Evolutionary conservation across 2,797 vertebrate species (phyloP), one percentile per base, ranked within the genome.

Genomic region (Acipenser oxyrinchus): DNA sequence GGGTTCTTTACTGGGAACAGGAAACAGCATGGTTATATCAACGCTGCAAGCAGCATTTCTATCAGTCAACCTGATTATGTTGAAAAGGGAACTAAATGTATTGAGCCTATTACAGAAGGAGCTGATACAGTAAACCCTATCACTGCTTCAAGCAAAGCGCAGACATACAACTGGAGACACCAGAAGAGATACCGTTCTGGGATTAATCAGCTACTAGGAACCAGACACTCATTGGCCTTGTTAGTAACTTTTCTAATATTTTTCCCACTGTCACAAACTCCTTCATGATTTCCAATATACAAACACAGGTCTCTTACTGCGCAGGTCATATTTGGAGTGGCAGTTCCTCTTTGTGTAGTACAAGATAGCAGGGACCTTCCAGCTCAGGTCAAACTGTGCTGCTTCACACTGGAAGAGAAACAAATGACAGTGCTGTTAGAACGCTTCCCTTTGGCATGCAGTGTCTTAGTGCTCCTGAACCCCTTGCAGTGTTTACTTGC

Each of bases 331-430:
- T 86, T 90, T 97, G 78, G 88, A 76, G 53, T 98, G 94, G 83
- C 96, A 93, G 86, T 94, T 95, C 79, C 95, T 92, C 79, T 91
- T 94, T 75, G 93, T 88, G 0, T 97, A 99, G 79, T 98, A 99
- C 10, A 99, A 85, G 64, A 98, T 94, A 53, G 92, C 94, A 0
- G 96, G 96, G 6, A 98, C 91, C 79, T 99, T 99, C 96, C 96
- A 99, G 81, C 81, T 94, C 82, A 97, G 89, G 68, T 99, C 94
- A 52, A 98, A 98, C 84, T 99, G 95, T 51, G 93, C 93, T 0
- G 94, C 92, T 83, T 99, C 96, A 18, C 92, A 87, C 96, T 99
- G 63, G 2, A 1, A 59, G 2, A 63, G 53, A 58, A 49, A n/a
- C 57, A 60, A 8, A 18, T 7, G 3, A 8, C 1, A 9, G 60